Evolutionary conservation across 2,888 invertebrate genomes (phyloP).

Genomic region (Phalera bucephala): DNA sequence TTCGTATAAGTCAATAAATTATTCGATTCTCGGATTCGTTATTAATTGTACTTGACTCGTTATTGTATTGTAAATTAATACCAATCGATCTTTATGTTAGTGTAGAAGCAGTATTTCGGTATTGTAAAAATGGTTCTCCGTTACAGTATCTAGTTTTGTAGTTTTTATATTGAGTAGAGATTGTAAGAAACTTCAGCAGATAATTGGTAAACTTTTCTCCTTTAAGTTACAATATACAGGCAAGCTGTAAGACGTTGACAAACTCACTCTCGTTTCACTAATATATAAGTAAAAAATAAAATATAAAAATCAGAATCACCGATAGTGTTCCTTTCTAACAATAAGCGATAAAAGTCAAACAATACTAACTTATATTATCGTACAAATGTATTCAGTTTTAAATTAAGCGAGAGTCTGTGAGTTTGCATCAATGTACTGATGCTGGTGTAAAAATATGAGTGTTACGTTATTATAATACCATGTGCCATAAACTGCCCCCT

Average conservation of each 20-base stretch:
- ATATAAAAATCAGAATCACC: background rate
- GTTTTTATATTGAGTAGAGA: slow-evolving; percentile 66
- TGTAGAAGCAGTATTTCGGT: slow-evolving; percentile 74
- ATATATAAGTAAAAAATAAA: background rate
- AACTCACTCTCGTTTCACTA: slow-evolving; percentile 27
- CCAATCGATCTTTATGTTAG: slow-evolving; percentile 62
- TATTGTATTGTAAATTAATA: slow-evolving; percentile 62
- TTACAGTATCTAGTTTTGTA: slow-evolving; percentile 72
- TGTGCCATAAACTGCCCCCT: slow-evolving; percentile 71
- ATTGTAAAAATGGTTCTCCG: slow-evolving; percentile 63
- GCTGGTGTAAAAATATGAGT: slow-evolving; percentile 58
- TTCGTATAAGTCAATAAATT: slow-evolving; percentile 59
- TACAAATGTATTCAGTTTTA: slow-evolving; percentile 10
- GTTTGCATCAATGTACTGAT: slow-evolving; percentile 41
- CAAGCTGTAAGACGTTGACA: slow-evolving; percentile 30
- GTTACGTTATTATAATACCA: slow-evolving; percentile 60
- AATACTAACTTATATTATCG: slow-evolving; percentile 5
- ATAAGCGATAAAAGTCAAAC: slow-evolving; percentile 3
- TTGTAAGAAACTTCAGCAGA: slow-evolving; percentile 48
- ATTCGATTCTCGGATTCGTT: slow-evolving; percentile 52
- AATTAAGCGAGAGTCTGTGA: slow-evolving; percentile 27
- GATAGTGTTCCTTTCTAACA: background rate
- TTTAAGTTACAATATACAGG: slow-evolving; percentile 21
- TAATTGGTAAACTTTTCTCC: slow-evolving; percentile 30
- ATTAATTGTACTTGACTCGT: slow-evolving; percentile 48